Percentiles rank a stretch among this genome's conserved stretches.
Evolutionary conservation across 2,888 invertebrate species (phyloP).

Genomic region (Volucella bombylans): DNA sequence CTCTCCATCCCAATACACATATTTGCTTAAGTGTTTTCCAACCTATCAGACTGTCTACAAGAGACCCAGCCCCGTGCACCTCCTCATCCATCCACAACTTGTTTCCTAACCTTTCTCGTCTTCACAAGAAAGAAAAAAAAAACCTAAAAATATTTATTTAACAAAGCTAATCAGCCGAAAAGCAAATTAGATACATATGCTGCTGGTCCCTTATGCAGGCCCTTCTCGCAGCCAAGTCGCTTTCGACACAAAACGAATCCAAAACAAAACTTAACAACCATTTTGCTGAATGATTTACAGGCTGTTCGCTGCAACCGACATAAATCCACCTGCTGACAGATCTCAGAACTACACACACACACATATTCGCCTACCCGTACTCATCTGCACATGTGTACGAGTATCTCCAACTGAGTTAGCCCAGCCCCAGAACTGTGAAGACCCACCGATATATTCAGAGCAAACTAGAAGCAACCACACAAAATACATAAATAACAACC

Average conservation of each 20-base stretch:
- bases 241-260: slow-evolving; percentile 11
- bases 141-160: neutral
- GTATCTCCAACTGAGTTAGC: neutral
- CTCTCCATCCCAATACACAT: too few species aligned
- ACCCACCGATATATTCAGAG: slow-evolving; percentile 56
- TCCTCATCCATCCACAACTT: too few species aligned
- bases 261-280: slow-evolving; percentile 34
- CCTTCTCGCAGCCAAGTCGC: neutral
- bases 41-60: too few species aligned
- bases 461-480: slow-evolving; percentile 57
- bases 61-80: too few species aligned
- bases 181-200: slow-evolving; percentile 54
- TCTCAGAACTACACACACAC: slow-evolving; percentile 60
- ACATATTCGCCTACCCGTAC: neutral
- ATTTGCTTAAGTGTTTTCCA: too few species aligned
- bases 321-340: slow-evolving; percentile 81
- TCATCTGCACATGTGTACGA: neutral
- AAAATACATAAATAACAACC: slow-evolving; percentile 62
- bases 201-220: slow-evolving; percentile 5
- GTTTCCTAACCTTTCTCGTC: neutral
- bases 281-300: slow-evolving; percentile 79
- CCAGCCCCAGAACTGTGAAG: slow-evolving; percentile 14
- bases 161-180: slow-evolving; percentile 23
- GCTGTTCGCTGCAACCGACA: slow-evolving; percentile 79
- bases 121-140: neutral